Evolutionary conservation across 2,797 vertebrate species (phyloP).

Genomic region (Podarcis lilfordi): DNA sequence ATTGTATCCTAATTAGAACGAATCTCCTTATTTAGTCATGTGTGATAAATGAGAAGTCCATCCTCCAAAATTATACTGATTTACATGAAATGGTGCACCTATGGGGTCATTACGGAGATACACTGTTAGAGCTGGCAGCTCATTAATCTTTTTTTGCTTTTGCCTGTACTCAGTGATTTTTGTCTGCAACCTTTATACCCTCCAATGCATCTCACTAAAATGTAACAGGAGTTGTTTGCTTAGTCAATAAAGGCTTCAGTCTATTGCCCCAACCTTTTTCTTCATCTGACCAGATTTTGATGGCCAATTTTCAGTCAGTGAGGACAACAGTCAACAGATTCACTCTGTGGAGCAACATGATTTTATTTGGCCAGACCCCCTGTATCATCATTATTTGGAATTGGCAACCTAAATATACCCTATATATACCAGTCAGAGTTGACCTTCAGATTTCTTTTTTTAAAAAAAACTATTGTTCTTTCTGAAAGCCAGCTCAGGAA

Average conservation of each 20-base stretch:
- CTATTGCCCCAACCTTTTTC: not conserved
- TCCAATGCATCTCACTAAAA: not conserved
- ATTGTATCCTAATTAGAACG: not conserved
- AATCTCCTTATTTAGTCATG: not conserved
- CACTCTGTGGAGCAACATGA: not conserved
- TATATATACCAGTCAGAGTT: not conserved
- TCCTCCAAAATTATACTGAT: not conserved
- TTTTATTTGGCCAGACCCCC: not conserved
- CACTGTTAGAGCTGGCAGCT: not conserved
- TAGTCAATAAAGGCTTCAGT: conserved; percentile 5
- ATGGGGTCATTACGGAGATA: not conserved
- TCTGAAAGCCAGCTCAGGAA: not conserved
- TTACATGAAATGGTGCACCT: not conserved
- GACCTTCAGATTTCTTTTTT: not conserved
- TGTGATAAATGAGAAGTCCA: not conserved
- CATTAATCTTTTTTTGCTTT: not conserved
- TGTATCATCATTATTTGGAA: not conserved
- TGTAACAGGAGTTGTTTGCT: not conserved
- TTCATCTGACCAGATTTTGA: not conserved
- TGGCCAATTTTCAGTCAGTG: not conserved
- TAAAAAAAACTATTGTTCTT: too few relatives aligned
- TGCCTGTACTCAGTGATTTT: not conserved
- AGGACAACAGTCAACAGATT: not conserved
- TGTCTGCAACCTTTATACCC: not conserved
- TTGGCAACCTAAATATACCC: not conserved